Evolutionary conservation across 2,797 vertebrate genomes (phyloP).

Genomic region (Siniperca undulata): DNA sequence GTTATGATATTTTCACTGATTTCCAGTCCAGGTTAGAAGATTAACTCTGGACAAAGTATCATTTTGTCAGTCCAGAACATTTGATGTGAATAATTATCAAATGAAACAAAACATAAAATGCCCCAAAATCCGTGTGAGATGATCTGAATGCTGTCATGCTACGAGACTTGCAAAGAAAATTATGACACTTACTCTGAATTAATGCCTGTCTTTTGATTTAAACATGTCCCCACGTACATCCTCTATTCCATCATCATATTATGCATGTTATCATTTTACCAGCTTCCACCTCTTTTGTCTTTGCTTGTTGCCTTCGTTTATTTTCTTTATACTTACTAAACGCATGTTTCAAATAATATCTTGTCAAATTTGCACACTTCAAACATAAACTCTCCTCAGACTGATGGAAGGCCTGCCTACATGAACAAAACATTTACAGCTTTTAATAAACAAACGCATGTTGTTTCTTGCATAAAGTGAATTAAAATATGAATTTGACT

Average conservation of each 20-base stretch:
- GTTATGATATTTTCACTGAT: not conserved
- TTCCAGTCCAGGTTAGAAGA: not conserved
- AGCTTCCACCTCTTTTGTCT: not conserved
- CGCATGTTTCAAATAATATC: not conserved
- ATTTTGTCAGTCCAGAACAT: not conserved
- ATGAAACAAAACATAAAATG: not conserved
- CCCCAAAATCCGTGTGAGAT: not conserved
- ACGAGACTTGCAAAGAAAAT: not conserved
- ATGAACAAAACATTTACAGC: not conserved
- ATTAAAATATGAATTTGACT: not conserved
- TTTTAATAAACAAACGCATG: not conserved
- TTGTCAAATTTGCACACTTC: not conserved
- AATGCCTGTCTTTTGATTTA: constrained; percentile 1
- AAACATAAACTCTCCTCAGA: not conserved
- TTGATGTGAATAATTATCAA: not conserved
- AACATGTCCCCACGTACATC: not conserved
- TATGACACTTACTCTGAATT: not conserved
- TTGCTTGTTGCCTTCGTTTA: not conserved
- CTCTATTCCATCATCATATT: not conserved
- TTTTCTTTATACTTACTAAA: not conserved
- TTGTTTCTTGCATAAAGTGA: not conserved
- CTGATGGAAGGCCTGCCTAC: not conserved
- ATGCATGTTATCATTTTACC: not conserved
- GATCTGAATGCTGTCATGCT: not conserved
- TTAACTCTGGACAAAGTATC: not conserved